A percentile compares a stretch with the other conserved stretches of the same genome.
Evolutionary conservation across 2,797 vertebrate genomes (phyloP).

Genomic region (Etheostoma nigrum): DNA sequence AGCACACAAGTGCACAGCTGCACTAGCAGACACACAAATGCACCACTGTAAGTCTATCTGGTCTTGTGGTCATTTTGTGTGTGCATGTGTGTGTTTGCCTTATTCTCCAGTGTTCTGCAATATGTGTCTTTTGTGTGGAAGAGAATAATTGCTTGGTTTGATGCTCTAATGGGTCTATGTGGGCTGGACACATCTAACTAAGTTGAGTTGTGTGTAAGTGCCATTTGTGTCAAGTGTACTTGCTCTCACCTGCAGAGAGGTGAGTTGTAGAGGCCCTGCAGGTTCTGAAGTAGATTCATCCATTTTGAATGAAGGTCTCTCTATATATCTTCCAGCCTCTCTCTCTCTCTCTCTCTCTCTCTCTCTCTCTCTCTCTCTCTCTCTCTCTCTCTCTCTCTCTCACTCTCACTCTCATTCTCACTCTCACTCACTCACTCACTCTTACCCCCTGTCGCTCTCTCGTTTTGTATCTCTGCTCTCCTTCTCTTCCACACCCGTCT

Average conservation of each 20-base stretch:
- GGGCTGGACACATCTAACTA: background rate
- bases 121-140: background rate
- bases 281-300: slow-evolving; percentile 46
- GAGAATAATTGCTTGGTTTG: background rate
- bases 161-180: background rate
- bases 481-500: slow-evolving; percentile 28
- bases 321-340: slow-evolving; percentile 11
- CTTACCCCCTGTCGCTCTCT: slow-evolving; percentile 11
- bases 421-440: background rate
- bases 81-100: background rate
- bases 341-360: background rate
- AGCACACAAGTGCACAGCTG: background rate
- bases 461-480: slow-evolving; percentile 15
- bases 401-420: background rate
- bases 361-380: background rate
- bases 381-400: background rate
- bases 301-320: slow-evolving; percentile 61
- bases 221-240: slow-evolving; percentile 17
- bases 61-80: background rate
- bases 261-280: slow-evolving; percentile 34
- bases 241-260: slow-evolving; percentile 34
- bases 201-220: slow-evolving; percentile 4
- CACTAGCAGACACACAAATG: slow-evolving; percentile 15
- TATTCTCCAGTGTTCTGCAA: background rate
- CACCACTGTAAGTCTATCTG: background rate